phyloP scores from a whole-genome alignment of 2,797 vertebrate genomes.

The Cheracebus regulus region DNA sequence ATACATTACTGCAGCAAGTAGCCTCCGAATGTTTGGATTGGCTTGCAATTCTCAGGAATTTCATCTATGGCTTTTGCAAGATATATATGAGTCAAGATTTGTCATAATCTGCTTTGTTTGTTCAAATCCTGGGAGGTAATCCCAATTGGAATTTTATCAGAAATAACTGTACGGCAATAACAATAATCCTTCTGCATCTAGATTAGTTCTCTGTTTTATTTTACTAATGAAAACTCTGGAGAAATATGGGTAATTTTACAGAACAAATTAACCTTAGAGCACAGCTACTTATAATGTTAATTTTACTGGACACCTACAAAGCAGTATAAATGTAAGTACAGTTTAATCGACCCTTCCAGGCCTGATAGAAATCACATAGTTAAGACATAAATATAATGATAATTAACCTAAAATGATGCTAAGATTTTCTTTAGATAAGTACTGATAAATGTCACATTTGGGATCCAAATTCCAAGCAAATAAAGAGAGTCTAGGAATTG shows the following conservation, averaged over 20 bases:
- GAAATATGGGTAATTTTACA: conserved; percentile 82
- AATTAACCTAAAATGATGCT: conserved; percentile 71
- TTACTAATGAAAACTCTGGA: conserved; percentile 85
- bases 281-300: conserved; percentile 80
- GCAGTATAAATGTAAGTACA: conserved; percentile 82
- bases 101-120: conserved; percentile 81
- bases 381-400: conserved; percentile 65
- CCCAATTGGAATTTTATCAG: conserved; percentile 82
- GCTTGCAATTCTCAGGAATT: conserved; percentile 55
- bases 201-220: conserved; percentile 82
- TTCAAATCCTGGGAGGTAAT: conserved; percentile 77
- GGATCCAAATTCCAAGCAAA: conserved; percentile 40
- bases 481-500: neutral
- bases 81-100: conserved; percentile 67
- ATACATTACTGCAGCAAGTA: conserved; percentile 68
- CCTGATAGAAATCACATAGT: conserved; percentile 76
- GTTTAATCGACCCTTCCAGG: conserved; percentile 83
- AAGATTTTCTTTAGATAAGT: conserved; percentile 39
- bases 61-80: conserved; percentile 63
- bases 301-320: conserved; percentile 85
- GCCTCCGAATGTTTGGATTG: conserved; percentile 67
- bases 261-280: conserved; percentile 87
- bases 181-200: conserved; percentile 84
- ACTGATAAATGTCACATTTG: conserved; percentile 46
- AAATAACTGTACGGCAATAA: conserved; percentile 81